A percentile compares a stretch with the other conserved stretches of the same genome.
phyloP scores from a whole-genome alignment of 2,113 vertebrate species.

The Puntigrus tetrazona region DNA sequence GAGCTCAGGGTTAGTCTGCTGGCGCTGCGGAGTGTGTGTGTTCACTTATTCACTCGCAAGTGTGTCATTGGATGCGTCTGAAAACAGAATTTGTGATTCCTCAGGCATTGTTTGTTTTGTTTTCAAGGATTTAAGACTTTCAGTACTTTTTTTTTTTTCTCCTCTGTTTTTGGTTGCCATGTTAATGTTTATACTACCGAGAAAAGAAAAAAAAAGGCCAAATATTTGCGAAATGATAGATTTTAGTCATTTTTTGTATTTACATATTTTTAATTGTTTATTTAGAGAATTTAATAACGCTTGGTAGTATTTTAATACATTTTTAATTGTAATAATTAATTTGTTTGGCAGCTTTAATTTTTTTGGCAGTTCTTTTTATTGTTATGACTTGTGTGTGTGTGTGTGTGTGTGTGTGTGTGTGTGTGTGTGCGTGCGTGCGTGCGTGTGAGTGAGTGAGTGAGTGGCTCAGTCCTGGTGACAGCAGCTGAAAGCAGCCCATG shows the following conservation, averaged over 20 bases:
- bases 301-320: background rate
- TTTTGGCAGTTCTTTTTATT: background rate
- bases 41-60: constrained; percentile 54
- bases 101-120: background rate
- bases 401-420: constrained; percentile 26
- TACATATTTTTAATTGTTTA: background rate
- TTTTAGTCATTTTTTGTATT: background rate
- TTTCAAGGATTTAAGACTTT: background rate
- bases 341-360: too few relatives aligned
- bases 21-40: constrained; percentile 23
- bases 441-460: background rate
- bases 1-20: constrained; percentile 34
- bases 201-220: background rate
- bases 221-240: background rate
- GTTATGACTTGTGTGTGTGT: constrained; percentile 30
- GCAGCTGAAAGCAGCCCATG: constrained; percentile 72
- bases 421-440: constrained; percentile 41
- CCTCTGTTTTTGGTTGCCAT: background rate
- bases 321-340: background rate
- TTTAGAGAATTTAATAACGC: background rate
- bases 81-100: constrained; percentile 1
- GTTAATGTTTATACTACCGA: background rate
- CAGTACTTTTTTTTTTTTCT: background rate
- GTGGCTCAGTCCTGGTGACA: constrained; percentile 27
- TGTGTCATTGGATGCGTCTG: constrained; percentile 48